phyloP scores from a whole-genome alignment of 1,140 invertebrate species.

The Pogonomyrmex barbatus region DNA sequence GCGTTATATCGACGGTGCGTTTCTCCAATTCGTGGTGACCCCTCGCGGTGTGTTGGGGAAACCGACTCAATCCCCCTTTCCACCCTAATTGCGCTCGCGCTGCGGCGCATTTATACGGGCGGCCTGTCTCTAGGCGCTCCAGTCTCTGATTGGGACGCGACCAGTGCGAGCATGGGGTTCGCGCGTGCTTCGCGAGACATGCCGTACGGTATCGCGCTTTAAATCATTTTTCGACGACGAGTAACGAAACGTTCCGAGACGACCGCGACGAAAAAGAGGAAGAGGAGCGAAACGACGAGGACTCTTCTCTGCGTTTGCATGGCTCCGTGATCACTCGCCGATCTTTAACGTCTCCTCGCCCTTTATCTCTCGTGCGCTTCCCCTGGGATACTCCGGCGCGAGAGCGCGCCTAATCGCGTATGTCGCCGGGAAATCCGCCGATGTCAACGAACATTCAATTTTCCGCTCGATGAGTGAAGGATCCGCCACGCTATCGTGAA shows the following conservation, averaged over 20 bases:
- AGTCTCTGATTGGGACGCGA: slow-evolving; percentile 83
- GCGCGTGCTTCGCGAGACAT: slow-evolving; percentile 63
- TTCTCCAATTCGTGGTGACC: slow-evolving; percentile 10
- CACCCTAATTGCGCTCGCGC: slow-evolving; percentile 45
- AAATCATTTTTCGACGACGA: slow-evolving; percentile 61
- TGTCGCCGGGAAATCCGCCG: slow-evolving; percentile 44
- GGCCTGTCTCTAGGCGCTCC: slow-evolving; percentile 80
- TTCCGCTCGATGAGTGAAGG: slow-evolving; percentile 48
- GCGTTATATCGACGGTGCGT: background rate
- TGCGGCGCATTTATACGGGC: slow-evolving; percentile 81
- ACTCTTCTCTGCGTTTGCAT: background rate
- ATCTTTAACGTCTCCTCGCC: slow-evolving; percentile 19
- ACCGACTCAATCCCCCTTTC: slow-evolving; percentile 26
- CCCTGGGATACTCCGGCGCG: slow-evolving; percentile 1
- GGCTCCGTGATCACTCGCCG: background rate
- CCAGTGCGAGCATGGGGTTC: slow-evolving; percentile 78
- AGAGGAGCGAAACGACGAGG: background rate
- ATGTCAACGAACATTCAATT: slow-evolving; percentile 21
- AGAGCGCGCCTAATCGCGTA: slow-evolving; percentile 45
- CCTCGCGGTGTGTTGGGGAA: slow-evolving; percentile 11
- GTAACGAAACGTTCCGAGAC: slow-evolving; percentile 32
- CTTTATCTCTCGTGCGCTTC: background rate
- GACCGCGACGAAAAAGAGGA: background rate
- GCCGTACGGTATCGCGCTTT: slow-evolving; percentile 50
- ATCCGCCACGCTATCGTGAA: slow-evolving; percentile 29